A percentile compares a stretch with the other conserved stretches of the same genome.
Evolutionary conservation across 2,797 vertebrate genomes (phyloP).

Genomic region (Myoxocephalus aenaeus): DNA sequence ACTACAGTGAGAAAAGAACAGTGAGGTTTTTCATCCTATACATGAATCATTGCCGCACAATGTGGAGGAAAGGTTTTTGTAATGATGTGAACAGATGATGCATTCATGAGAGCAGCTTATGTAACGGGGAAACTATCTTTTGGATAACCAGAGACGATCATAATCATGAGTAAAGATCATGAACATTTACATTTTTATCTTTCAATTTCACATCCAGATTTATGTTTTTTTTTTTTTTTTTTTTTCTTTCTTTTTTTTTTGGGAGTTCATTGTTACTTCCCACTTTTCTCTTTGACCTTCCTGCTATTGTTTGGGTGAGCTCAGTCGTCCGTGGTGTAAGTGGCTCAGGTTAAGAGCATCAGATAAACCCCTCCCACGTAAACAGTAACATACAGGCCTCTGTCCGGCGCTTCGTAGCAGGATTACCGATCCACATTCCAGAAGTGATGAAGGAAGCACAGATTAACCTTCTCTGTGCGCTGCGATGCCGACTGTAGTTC

Average conservation of each 20-base stretch:
- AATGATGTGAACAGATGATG: background rate
- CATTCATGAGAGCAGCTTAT: slow-evolving; percentile 16
- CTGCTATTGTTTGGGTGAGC: slow-evolving; percentile 12
- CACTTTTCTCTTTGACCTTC: background rate
- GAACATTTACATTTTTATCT: background rate
- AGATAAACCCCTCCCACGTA: slow-evolving; percentile 18
- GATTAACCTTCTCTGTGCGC: background rate
- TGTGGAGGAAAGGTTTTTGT: background rate
- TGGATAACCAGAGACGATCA: background rate
- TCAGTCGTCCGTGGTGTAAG: slow-evolving; percentile 17
- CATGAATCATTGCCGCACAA: background rate
- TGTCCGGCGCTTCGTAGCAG: slow-evolving; percentile 18
- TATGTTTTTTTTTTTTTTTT: background rate
- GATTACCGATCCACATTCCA: slow-evolving; percentile 50
- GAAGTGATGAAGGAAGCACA: slow-evolving; percentile 5
- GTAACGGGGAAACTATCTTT: background rate
- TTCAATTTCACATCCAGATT: background rate
- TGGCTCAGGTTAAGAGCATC: slow-evolving; percentile 52
- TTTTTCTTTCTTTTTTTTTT: too few species aligned
- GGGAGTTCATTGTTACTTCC: background rate
- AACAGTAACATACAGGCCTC: slow-evolving; percentile 7
- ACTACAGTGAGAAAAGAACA: background rate
- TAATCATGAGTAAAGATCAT: background rate
- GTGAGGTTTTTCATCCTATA: background rate
- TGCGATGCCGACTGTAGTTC: slow-evolving; percentile 5